Evolutionary conservation across 2,113 vertebrate genomes (phyloP).

Genomic region (Dascyllus trimaculatus): DNA sequence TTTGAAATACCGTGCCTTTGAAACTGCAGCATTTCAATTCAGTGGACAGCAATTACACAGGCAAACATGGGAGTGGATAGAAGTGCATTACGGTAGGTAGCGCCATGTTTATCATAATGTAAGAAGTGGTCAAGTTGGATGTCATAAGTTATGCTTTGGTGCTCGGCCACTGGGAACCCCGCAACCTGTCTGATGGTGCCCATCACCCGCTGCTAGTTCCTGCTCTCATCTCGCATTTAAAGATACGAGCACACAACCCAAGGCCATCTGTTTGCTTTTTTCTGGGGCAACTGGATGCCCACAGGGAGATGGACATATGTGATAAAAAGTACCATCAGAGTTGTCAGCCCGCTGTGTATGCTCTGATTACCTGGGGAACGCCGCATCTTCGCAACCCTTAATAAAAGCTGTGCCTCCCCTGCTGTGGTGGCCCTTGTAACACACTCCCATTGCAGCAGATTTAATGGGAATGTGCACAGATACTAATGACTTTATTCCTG

Average conservation of each 20-base stretch:
- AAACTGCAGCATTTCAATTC: constrained; percentile 65
- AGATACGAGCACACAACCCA: constrained; percentile 49
- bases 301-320: constrained; percentile 43
- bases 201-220: constrained; percentile 53
- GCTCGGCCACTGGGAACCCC: constrained; percentile 54
- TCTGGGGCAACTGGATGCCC: constrained; percentile 48
- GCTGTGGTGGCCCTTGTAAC: constrained; percentile 15
- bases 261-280: constrained; percentile 76
- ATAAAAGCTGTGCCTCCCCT: constrained; percentile 62
- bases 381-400: constrained; percentile 54
- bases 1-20: constrained; percentile 68
- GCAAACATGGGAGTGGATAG: constrained; percentile 43
- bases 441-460: constrained; percentile 56
- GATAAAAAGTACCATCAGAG: constrained; percentile 51
- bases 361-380: constrained; percentile 47
- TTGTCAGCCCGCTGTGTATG: constrained; percentile 41
- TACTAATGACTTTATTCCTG: constrained; percentile 69
- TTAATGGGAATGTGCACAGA: constrained; percentile 66
- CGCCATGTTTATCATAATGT: constrained; percentile 50
- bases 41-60: constrained; percentile 57
- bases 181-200: constrained; percentile 46
- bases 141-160: constrained; percentile 56
- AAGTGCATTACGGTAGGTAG: constrained; percentile 43
- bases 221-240: constrained; percentile 60
- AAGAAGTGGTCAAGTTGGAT: constrained; percentile 48